These are phyloP conservation scores for Pimpla rufipes DNA, from an alignment of 2,888 invertebrate genomes.

Conservation along the genomic window DNA sequence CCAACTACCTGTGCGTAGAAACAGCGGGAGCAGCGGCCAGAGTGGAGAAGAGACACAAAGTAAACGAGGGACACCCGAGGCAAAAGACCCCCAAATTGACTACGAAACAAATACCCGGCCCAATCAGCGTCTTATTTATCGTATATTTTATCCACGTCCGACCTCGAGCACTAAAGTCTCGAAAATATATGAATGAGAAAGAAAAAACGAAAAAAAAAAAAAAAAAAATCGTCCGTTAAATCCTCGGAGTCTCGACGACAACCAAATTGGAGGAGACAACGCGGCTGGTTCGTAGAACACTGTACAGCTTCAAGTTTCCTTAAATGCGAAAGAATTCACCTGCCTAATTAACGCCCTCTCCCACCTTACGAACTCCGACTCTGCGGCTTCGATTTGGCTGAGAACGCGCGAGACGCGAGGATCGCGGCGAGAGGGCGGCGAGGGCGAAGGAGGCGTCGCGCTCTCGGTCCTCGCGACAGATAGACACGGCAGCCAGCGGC, in stretches of 20 bases:
- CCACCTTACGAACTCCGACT: slow-evolving; percentile 28
- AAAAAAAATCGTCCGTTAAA: not conserved
- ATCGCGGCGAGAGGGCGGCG: slow-evolving; percentile 22
- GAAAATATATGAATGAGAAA: slow-evolving; percentile 77
- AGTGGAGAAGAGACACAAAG: not conserved
- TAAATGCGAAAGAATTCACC: not conserved
- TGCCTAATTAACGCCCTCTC: slow-evolving; percentile 30
- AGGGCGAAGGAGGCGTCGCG: slow-evolving; percentile 55
- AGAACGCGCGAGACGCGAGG: slow-evolving; percentile 16
- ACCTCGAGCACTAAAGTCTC: slow-evolving; percentile 75
- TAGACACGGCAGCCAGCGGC: slow-evolving; percentile 61
- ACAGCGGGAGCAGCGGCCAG: slow-evolving; percentile 2
- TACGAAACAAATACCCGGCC: slow-evolving; percentile 24
- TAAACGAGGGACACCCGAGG: not conserved
- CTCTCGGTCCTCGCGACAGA: slow-evolving; percentile 48
- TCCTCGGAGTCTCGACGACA: not conserved
- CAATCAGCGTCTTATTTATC: slow-evolving; percentile 70
- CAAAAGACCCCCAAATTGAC: slow-evolving; percentile 6
- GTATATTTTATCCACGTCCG: slow-evolving; percentile 45
- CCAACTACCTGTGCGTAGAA: slow-evolving; percentile 12
- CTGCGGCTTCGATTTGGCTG: slow-evolving; percentile 19
- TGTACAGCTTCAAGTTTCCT: slow-evolving; percentile 5
- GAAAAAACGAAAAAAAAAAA: not conserved
- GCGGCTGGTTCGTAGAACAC: not conserved
- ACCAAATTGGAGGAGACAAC: slow-evolving; percentile 1